phyloP scores from a whole-genome alignment of 1,140 invertebrate species.

The Saxidomus purpurata region DNA sequence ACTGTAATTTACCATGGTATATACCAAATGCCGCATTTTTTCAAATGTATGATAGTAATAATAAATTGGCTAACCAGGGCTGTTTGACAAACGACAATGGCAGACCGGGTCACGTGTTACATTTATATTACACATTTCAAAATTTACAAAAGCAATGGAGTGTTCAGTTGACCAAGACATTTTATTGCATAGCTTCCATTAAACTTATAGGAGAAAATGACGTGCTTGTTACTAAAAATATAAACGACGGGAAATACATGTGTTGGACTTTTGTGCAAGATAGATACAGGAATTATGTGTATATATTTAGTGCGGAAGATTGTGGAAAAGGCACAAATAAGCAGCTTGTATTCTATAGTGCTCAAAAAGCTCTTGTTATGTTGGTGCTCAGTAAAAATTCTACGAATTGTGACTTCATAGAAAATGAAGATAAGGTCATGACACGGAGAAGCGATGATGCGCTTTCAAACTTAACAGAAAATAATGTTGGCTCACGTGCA shows the following conservation, averaged over 20 bases:
- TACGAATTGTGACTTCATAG: constrained; percentile 51
- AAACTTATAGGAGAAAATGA: constrained; percentile 67
- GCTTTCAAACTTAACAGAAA: constrained; percentile 44
- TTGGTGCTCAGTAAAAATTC: constrained; percentile 51
- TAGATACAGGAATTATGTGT: constrained; percentile 45
- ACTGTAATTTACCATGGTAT: constrained; percentile 64
- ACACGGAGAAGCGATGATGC: constrained; percentile 32
- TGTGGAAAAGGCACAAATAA: constrained; percentile 65
- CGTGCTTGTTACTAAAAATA: constrained; percentile 54
- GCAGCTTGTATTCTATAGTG: constrained; percentile 53
- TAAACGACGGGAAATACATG: constrained; percentile 33
- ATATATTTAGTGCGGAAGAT: constrained; percentile 49
- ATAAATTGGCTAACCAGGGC: constrained; percentile 29
- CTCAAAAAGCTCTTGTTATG: constrained; percentile 14
- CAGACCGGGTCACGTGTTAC: constrained; percentile 26
- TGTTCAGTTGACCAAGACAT: constrained; percentile 40
- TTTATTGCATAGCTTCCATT: constrained; percentile 63
- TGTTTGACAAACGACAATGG: constrained; percentile 42
- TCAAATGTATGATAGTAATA: constrained; percentile 50
- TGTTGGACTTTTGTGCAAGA: constrained; percentile 64
- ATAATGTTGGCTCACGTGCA: constrained; percentile 6
- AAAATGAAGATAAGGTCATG: not conserved
- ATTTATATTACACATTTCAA: constrained; percentile 60
- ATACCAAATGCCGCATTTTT: constrained; percentile 54
- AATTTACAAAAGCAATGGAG: constrained; percentile 16